Base-by-base conservation (phyloP, 2,113 vertebrate genomes). In the Anas platyrhynchos region DNA sequence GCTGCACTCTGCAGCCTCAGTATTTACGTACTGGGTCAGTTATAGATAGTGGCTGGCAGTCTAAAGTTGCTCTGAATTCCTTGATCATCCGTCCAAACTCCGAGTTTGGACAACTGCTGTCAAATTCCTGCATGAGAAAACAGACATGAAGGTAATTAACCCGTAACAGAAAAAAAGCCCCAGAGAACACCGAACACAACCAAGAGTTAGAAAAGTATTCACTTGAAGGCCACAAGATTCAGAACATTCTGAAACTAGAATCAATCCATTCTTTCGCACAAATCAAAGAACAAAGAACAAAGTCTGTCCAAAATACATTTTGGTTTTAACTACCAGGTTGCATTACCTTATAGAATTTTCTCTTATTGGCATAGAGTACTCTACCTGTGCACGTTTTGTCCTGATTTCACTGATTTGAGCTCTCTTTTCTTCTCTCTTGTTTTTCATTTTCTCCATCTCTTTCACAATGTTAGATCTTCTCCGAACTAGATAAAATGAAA, bases 11-110 rank as follows among this genome's bases (percentile, higher is more conserved):
- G 62, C 6, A 58, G 63, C 59, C 23, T 87, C 48, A 48, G 38
- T 32, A 81, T 93, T 89, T 73, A 97, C 99, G 98, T 94, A 99
- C 99, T 50, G 96, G 95, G 79, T 99, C 98, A 41, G 86, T 88
- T 59, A 98, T 21, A 77, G 98, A 98, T 74, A 99, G 56, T 5
- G 98, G 98, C 25, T 96, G 97, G 93, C 98, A 98, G 71, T 99
- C 98, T 97, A 99, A 78, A 48, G 98, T 99, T 63, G 98, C 97
- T 97, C 98, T 97, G 95, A 98, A 99, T 44, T 99, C 98, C 92
- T 98, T 98, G 88, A 99, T 99, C 99, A 99, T 99, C 36, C 97
- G 98, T 54, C 98, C 98, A 97, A 99, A 99, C 93, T 99, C 99
- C 98, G 99, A 99, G 92, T 99, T 99, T 73, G 99, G 99, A 69